Base-by-base conservation (phyloP, 1,140 invertebrate genomes). In the Ruditapes philippinarum region DNA sequence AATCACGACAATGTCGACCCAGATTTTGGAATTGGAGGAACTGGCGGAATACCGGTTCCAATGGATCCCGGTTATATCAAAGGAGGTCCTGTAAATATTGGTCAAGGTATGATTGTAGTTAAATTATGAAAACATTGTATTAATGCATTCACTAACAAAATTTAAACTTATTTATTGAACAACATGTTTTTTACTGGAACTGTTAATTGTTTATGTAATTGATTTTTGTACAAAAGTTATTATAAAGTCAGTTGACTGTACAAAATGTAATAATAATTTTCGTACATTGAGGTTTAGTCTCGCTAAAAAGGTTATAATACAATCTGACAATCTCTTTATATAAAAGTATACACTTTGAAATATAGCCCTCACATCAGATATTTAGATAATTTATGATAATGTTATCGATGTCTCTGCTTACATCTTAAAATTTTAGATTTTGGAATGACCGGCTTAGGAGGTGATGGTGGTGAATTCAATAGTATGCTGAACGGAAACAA, bases 381-480 rank as follows among this genome's bases (percentile, higher is more conserved):
- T 9, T n/a, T 22, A 12, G 9, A 22, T 51, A 12, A 51, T 28
- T 28, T 62, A 19, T 62, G 12, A 62, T 9, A 17, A 62, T 62
- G n/a, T 28, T 62, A 62, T 62, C 25, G 11, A 19, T 28, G 11
- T 62, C 7, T 62, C 11, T 62, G n/a, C n/a, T n/a, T n/a, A n/a
- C n/a, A n/a, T n/a, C n/a, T n/a, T n/a, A n/a, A n/a, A n/a, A n/a
- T 74, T 70, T 14, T 25, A 74, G 70, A 74, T 40, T 74, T 49
- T 49, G 70, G 70, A 11, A 49, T 74, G 42, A 74, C 22, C 25
- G 42, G 31, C 22, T 33, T 74, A 31, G 70, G 45, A 31, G 74
- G 74, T 36, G n/a, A n/a, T n/a, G 49, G 73, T 2, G 45, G 31
- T 3, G 25, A 40, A 0, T 51, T 78, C 25, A 78, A 54, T 25